Conservation (phyloP, 1,140 invertebrate species). For the Spodoptera litura region DNA sequence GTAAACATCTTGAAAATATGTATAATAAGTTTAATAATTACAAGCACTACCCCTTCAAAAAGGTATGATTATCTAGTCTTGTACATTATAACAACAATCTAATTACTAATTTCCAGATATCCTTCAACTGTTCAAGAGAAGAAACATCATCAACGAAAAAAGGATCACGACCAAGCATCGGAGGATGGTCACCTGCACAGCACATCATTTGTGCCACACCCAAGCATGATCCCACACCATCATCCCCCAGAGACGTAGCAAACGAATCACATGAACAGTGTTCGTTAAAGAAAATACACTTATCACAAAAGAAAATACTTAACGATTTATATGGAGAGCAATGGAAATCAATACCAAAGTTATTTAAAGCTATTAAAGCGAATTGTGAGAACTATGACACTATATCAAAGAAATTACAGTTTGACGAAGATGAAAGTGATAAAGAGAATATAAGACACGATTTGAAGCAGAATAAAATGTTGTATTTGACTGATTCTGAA, state of each 20-base stretch:
- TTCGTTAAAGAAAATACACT: slow-evolving; percentile 75
- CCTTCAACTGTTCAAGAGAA: slow-evolving; percentile 66
- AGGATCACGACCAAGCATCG: slow-evolving; percentile 66
- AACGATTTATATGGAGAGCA: slow-evolving; percentile 76
- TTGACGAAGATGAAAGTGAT: slow-evolving; percentile 76
- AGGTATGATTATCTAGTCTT: too few species aligned
- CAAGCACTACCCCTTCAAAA: too few species aligned
- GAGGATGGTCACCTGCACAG: slow-evolving; percentile 79
- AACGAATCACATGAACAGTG: slow-evolving; percentile 76
- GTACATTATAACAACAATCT: neutral
- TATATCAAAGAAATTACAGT: slow-evolving; percentile 73
- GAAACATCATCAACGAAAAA: slow-evolving; percentile 58
- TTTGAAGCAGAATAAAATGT: slow-evolving; percentile 63
- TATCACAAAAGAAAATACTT: slow-evolving; percentile 77
- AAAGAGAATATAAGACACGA: slow-evolving; percentile 72
- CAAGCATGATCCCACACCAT: slow-evolving; percentile 66
- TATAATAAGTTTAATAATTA: too few species aligned
- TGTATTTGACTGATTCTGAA: slow-evolving; percentile 72
- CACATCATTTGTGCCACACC: slow-evolving; percentile 75
- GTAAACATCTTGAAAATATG: too few species aligned
- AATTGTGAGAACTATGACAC: slow-evolving; percentile 65
- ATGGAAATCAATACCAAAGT: slow-evolving; percentile 78
- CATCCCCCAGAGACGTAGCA: slow-evolving; percentile 71
- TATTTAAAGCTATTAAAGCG: slow-evolving; percentile 69
- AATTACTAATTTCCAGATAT: slow-evolving; percentile 60